Evolutionary conservation across 1,140 invertebrate species (phyloP).

Genomic region (Aricia agestis): DNA sequence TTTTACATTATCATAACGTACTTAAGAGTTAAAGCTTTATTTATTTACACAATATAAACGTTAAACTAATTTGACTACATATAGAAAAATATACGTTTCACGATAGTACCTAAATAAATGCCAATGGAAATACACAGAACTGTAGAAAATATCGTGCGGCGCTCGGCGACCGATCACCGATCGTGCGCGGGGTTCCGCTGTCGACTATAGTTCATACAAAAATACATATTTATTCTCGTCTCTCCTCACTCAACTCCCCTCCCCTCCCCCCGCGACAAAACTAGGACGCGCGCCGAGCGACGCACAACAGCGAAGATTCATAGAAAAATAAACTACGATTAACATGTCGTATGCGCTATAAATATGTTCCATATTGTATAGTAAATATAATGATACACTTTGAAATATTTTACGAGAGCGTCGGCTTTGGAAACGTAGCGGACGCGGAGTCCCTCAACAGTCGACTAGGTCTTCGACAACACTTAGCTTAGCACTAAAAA

Average conservation of each 20-base stretch:
- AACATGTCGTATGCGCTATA: conserved; percentile 40
- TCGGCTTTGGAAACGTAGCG: background rate
- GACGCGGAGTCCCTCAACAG: background rate
- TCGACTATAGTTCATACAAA: conserved; percentile 47
- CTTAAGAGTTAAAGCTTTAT: conserved; percentile 68
- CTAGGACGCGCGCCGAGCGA: background rate
- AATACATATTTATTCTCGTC: conserved; percentile 44
- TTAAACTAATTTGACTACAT: conserved; percentile 44
- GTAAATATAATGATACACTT: conserved; percentile 27
- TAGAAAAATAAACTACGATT: conserved; percentile 62
- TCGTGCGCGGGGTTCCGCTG: background rate
- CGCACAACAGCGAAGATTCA: conserved; percentile 33
- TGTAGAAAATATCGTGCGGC: conserved; percentile 47
- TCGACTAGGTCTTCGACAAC: conserved; percentile 4
- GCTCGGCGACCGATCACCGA: conserved; percentile 14
- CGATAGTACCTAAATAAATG: conserved; percentile 47
- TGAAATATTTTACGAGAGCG: conserved; percentile 7
- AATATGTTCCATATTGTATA: conserved; percentile 46
- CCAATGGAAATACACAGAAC: conserved; percentile 46
- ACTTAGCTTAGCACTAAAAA: conserved; percentile 12
- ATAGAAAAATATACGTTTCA: conserved; percentile 48
- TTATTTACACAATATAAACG: conserved; percentile 50
- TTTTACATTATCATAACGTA: conserved; percentile 55
- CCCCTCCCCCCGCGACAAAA: too few species aligned
- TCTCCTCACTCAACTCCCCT: background rate